Conservation (phyloP, 2,113 vertebrate genomes). For the Pedetes capensis region DNA sequence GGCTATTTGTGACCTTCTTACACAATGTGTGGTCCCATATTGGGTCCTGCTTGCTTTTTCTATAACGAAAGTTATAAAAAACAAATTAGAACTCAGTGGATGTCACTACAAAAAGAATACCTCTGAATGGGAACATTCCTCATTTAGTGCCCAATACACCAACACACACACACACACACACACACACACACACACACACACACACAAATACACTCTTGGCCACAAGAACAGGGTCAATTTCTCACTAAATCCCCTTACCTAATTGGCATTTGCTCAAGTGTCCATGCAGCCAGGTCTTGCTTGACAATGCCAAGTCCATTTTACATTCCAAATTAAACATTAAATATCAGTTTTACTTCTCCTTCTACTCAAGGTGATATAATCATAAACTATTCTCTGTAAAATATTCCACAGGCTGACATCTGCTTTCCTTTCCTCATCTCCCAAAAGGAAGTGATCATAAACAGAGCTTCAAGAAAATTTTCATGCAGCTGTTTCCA, state of each 20-base stretch:
- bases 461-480: constrained; percentile 54
- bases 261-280: neutral
- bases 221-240: neutral
- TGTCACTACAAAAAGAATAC: neutral
- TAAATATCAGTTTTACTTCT: neutral
- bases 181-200: neutral
- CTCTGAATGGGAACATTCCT: neutral
- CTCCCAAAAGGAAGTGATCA: constrained; percentile 38
- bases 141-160: neutral
- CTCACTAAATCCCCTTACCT: neutral
- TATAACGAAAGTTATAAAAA: neutral
- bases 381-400: constrained; percentile 33
- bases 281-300: neutral
- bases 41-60: neutral
- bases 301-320: neutral
- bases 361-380: neutral
- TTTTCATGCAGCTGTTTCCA: constrained; percentile 43
- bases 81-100: neutral
- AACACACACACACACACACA: neutral
- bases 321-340: neutral
- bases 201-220: too few species aligned
- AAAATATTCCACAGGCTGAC: constrained; percentile 39
- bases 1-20: neutral
- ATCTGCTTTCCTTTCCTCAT: constrained; percentile 53
- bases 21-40: neutral